Evolutionary conservation across 1,140 invertebrate species (phyloP).

Genomic region (Drosophila albomicans): DNA sequence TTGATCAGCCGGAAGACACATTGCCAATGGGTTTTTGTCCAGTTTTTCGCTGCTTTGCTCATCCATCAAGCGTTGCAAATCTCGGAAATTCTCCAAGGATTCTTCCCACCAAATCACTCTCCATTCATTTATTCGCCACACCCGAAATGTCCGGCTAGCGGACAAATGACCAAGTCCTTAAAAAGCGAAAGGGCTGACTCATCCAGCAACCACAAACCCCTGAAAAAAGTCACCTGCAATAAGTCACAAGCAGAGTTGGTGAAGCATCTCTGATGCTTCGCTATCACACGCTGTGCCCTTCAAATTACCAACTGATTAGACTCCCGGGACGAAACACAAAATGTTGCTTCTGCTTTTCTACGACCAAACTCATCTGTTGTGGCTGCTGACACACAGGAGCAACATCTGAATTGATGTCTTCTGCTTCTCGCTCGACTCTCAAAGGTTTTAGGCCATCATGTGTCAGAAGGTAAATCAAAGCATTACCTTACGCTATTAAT

Average conservation of each 20-base stretch:
- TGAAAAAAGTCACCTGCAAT: conserved; percentile 71
- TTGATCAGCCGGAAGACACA: conserved; percentile 41
- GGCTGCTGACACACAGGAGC: conserved; percentile 55
- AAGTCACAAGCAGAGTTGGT: conserved; percentile 56
- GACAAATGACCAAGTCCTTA: conserved; percentile 35
- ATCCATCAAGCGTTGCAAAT: conserved; percentile 41
- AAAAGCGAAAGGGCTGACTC: conserved; percentile 35
- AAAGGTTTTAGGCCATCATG: conserved; percentile 17
- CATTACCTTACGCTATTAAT: not conserved
- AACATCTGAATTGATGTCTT: conserved; percentile 63
- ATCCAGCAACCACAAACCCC: not conserved
- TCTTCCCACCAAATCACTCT: conserved; percentile 71
- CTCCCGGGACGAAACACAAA: conserved; percentile 58
- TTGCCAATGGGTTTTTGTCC: not conserved
- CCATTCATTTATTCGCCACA: conserved; percentile 61
- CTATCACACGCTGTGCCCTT: conserved; percentile 65
- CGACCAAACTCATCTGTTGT: conserved; percentile 63
- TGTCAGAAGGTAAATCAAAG: conserved; percentile 32
- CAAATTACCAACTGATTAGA: conserved; percentile 80
- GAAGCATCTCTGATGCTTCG: conserved; percentile 63
- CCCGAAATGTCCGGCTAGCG: conserved; percentile 62
- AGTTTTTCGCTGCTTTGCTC: not conserved
- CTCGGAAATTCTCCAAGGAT: conserved; percentile 68
- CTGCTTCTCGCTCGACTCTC: conserved; percentile 44
- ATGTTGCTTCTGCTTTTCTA: not conserved